Conservation (phyloP, 2,797 vertebrate species). For the Pyrocephalus nanus region DNA sequence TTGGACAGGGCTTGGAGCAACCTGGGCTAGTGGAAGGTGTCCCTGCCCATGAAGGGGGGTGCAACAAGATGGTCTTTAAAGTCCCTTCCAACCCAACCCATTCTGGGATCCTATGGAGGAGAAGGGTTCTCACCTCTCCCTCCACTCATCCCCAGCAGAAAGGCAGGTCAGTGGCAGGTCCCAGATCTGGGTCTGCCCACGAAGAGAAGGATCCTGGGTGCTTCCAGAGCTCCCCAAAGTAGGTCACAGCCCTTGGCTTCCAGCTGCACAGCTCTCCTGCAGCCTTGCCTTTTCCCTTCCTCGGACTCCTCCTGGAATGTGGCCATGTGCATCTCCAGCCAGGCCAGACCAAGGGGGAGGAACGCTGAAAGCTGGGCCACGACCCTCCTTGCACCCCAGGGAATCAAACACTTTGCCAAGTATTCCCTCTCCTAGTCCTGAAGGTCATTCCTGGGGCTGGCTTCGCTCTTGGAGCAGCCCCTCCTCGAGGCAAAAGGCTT, state of each 20-base stretch:
- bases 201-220: neutral
- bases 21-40: accelerated
- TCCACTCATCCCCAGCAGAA: neutral
- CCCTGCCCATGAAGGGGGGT: neutral
- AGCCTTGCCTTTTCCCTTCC: neutral
- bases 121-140: neutral
- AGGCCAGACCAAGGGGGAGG: neutral
- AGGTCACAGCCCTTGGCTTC: accelerated
- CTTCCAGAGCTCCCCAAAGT: neutral
- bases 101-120: neutral
- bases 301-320: neutral
- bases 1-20: neutral
- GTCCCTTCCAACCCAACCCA: neutral
- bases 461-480: neutral
- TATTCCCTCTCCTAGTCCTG: neutral
- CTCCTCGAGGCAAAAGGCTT: neutral
- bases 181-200: neutral
- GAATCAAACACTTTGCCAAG: neutral
- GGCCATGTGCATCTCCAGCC: neutral
- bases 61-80: neutral
- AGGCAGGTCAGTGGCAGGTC: neutral
- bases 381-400: neutral
- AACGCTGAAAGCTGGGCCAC: neutral
- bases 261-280: neutral
- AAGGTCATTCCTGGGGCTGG: neutral